Base-by-base conservation (phyloP, 2,888 invertebrate genomes). In the Unio delphinus region DNA sequence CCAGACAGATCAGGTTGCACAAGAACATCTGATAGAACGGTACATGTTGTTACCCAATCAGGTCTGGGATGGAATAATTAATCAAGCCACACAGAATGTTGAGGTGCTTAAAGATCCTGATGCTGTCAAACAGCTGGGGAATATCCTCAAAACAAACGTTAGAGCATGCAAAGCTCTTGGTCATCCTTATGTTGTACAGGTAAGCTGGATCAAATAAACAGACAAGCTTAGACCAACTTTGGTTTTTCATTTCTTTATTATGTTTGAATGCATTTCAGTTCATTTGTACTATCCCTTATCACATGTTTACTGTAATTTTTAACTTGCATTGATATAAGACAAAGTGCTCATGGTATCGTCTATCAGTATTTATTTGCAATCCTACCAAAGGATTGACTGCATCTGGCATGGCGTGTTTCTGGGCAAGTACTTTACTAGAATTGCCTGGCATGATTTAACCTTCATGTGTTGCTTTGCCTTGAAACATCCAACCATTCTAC, bases 141-240 rank as follows among this genome's bases (percentile, higher is more conserved):
- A 97, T 91, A 99, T 99, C 90, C 92, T 99, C 70, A 99, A 99
- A 92, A 99, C 99, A 1, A 99, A 99, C 91, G 98, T 98, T 26
- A 93, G 98, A 79, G 99, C 99, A n/a, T 99, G 99, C 90, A 97
- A 98, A 91, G 97, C 99, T 63, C 92, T 99, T 60, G 98, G 97
- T 5, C 97, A 99, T 91, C 95, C 97, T 5, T 99, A 98, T 91
- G 97, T 99, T 79, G 93, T 95, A 77, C 93, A 93, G 91, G 92
- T 92, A 80, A 83, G 78, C 71, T 4, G 18, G 26, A 58, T 23
- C 26, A 23, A 58, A 58, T 58, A 17, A 26, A 58, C 58, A 8
- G 2, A 18, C 1, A n/a, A 23, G 58, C 3, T 58, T 58, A 26
- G 58, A 45, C 11, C 61, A 18, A 2, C 1, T 18, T 61, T 61